Conservation (phyloP, 1,140 invertebrate species). For the Heterodera carotae region DNA sequence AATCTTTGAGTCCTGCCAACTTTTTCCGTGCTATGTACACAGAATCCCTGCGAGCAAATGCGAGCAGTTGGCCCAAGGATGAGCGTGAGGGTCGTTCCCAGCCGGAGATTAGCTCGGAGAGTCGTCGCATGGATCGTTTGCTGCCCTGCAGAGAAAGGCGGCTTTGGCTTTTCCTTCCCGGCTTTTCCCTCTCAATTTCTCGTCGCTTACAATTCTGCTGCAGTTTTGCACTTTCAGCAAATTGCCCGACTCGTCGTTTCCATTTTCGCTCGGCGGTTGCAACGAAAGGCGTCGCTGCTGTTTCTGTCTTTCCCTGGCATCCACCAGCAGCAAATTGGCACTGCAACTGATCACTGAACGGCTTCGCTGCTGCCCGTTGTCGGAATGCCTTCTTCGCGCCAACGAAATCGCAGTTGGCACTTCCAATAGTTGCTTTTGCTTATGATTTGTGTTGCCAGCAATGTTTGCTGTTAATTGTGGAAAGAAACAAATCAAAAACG, state of each 20-base stretch:
- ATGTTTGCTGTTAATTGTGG: background rate
- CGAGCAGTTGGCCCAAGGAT: conserved; percentile 62
- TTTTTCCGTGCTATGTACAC: conserved; percentile 65
- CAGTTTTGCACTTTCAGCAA: conserved; percentile 7
- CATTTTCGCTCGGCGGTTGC: conserved; percentile 7
- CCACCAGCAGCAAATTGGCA: conserved; percentile 10
- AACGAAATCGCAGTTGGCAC: conserved; percentile 42
- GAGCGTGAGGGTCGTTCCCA: conserved; percentile 62
- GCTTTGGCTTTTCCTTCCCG: background rate
- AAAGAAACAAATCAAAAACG: background rate
- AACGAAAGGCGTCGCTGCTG: conserved; percentile 7
- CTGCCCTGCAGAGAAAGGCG: background rate
- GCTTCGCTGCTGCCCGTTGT: background rate
- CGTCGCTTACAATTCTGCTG: conserved; percentile 54
- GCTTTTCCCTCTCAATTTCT: background rate
- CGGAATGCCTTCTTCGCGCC: conserved; percentile 22
- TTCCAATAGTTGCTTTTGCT: conserved; percentile 27
- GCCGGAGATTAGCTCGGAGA: conserved; percentile 64
- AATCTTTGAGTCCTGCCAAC: conserved; percentile 63
- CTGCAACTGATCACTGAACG: conserved; percentile 1
- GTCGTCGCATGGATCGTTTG: conserved; percentile 55
- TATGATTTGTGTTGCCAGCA: background rate
- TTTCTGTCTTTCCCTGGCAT: background rate
- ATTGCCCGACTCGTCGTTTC: background rate
- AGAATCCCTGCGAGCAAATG: conserved; percentile 59